A percentile compares a stretch with the other conserved stretches of the same genome.
Conservation (phyloP, 2,113 vertebrate species). For the Oreocharis arfaki region DNA sequence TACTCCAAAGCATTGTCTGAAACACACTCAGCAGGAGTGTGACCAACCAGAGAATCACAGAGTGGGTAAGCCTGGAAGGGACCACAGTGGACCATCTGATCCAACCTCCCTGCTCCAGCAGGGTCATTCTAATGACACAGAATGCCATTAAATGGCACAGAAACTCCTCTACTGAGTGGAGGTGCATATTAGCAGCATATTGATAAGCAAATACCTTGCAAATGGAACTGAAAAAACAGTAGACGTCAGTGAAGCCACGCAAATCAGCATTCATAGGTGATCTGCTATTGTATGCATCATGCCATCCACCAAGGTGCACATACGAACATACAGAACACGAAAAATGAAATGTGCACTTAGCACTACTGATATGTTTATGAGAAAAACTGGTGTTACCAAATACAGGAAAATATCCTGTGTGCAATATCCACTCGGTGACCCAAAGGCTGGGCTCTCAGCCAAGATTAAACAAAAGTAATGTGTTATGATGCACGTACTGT, state of each 20-base stretch:
- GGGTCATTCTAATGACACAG: background rate
- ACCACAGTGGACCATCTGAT: no score
- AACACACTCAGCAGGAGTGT: accelerated
- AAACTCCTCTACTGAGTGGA: background rate
- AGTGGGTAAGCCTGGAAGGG: background rate
- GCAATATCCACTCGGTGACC: background rate
- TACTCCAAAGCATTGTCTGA: background rate
- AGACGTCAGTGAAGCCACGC: background rate
- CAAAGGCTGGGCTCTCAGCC: background rate
- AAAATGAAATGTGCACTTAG: background rate
- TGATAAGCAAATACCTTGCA: background rate
- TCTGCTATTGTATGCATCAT: background rate
- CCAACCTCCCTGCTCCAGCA: background rate
- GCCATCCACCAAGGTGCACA: background rate
- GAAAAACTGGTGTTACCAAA: background rate
- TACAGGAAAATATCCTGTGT: background rate
- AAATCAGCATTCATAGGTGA: background rate
- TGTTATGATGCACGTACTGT: background rate
- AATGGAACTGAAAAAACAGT: background rate
- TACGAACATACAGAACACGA: background rate
- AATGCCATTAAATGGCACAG: background rate
- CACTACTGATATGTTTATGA: background rate
- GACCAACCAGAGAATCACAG: background rate
- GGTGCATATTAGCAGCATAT: no score
- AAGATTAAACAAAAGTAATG: background rate